Evolutionary conservation across 2,888 invertebrate species (phyloP).

Genomic region (Polydrusus tereticollis): DNA sequence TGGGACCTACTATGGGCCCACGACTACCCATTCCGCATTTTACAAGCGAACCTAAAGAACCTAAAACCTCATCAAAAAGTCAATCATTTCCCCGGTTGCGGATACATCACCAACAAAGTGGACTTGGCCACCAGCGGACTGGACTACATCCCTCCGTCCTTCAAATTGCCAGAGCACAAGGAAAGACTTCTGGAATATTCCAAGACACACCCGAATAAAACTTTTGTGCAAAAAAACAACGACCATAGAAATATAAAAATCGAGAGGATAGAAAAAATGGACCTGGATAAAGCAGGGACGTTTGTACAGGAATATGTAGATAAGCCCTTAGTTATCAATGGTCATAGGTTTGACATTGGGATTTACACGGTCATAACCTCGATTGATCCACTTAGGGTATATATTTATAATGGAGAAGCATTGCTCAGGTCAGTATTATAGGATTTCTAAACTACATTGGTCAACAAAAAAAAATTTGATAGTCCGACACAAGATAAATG

Average conservation of each 20-base stretch:
- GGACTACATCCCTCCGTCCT: conserved; percentile 88
- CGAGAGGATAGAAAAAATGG: conserved; percentile 77
- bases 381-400: conserved; percentile 88
- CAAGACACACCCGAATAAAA: conserved; percentile 73
- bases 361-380: conserved; percentile 94
- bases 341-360: conserved; percentile 97
- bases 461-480: too few species aligned
- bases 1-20: conserved; percentile 97
- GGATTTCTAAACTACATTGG: too few species aligned
- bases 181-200: conserved; percentile 79
- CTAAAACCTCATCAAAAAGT: conserved; percentile 83
- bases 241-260: conserved; percentile 90
- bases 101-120: conserved; percentile 93
- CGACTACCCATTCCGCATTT: conserved; percentile 85
- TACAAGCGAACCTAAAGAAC: conserved; percentile 70
- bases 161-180: conserved; percentile 85
- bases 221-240: conserved; percentile 94
- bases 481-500: too few species aligned
- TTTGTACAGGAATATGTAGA: conserved; percentile 94
- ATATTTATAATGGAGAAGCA: conserved; percentile 87
- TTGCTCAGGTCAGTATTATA: conserved; percentile 81
- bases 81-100: conserved; percentile 95
- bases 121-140: conserved; percentile 86
- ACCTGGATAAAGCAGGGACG: conserved; percentile 77
- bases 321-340: conserved; percentile 90